Conservation (phyloP, 2,888 invertebrate species). For the Heliconius aoede region DNA sequence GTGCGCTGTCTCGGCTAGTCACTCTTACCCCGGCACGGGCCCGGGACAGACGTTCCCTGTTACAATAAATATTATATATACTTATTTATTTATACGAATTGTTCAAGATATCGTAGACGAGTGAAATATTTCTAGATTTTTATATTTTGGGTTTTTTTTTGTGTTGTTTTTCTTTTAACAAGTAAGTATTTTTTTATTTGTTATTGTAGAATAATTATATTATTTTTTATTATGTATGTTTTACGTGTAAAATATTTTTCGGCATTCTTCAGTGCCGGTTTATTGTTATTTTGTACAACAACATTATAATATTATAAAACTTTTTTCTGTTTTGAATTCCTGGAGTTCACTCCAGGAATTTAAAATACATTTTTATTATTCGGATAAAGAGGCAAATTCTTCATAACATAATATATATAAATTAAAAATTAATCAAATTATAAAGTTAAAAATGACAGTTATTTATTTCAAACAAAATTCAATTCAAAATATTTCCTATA, state of each 20-base stretch:
- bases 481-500: no score
- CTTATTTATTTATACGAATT: not conserved
- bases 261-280: not conserved
- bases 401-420: no score
- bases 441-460: no score
- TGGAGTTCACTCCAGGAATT: no score
- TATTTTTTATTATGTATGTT: not conserved
- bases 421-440: no score
- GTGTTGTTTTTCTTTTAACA: constrained; percentile 49
- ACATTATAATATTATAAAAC: no score
- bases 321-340: no score
- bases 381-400: no score
- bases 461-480: no score
- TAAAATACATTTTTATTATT: no score
- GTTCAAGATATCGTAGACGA: constrained; percentile 11
- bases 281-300: not conserved
- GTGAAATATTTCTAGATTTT: constrained; percentile 37
- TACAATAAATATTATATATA: constrained; percentile 5
- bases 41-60: constrained; percentile 60
- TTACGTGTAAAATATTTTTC: not conserved
- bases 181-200: constrained; percentile 49
- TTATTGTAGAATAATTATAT: constrained; percentile 7
- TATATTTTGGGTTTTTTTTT: constrained; percentile 35
- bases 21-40: constrained; percentile 65
- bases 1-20: constrained; percentile 54